Base-by-base conservation (phyloP, 2,113 vertebrate species). In the Scolopax mira region DNA sequence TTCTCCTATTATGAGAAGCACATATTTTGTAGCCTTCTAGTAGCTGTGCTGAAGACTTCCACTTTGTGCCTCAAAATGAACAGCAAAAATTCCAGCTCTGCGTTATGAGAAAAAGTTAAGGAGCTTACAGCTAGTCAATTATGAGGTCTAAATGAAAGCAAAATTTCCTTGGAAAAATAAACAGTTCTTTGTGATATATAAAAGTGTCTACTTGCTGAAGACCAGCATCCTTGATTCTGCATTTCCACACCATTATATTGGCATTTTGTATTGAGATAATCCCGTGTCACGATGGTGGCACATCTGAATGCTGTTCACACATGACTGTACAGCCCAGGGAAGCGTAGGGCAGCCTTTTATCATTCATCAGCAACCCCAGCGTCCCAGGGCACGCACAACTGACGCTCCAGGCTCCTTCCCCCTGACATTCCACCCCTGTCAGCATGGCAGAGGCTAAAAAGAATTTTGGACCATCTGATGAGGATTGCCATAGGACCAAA, bases 271-370 rank as follows among this genome's bases (percentile, higher is more conserved):
- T 48, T 67, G 85, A 81, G 72, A 84, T 60, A 83, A 79, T 44
- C 81, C 46, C 62, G 72, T 95, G 92, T 95, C 74, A 91, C 90
- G 72, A 64, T 31, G 78, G 84, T 71, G 52, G 71, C 49, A 80
- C 73, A 93, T 78, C 64, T 66, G 41, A 88, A 88, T 64, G 78
- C 80, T 80, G 66, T 31, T 95, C 86, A 97, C 80, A 95, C 30
- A 54, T 1, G 31, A 54, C 67, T 48, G 14, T 0, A 3, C 64
- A 90, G 93, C 52, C 90, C 54, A 81, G 86, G 80, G 85, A 91
- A 61, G 49, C 0, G 3, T 89, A 85, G 61, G 78, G 91, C 79
- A 74, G 57, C 1, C 3, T 75, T 46, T 95, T 84, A 86, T 41
- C 67, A 86, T 82, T 95, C 90, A 79, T 84, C 70, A 94, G 92